Percentiles rank a stretch among this genome's conserved stretches.
Conservation (phyloP, 2,113 vertebrate species). For the Lontra canadensis region DNA sequence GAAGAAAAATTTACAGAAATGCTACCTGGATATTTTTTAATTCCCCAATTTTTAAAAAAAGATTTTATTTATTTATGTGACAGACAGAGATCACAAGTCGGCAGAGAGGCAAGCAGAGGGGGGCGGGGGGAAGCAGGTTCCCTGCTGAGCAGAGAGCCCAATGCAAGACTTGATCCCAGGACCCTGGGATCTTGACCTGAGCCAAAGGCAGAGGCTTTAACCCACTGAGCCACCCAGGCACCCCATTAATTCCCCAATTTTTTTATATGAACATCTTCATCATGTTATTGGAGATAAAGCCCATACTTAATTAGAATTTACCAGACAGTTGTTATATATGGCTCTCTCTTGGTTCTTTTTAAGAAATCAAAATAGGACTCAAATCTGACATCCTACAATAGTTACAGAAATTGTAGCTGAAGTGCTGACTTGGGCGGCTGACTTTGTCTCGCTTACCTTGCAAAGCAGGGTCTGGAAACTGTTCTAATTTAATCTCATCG, state of each 20-base stretch:
- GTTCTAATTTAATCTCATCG: background rate
- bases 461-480: conserved; percentile 4
- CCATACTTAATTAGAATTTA: background rate
- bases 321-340: background rate
- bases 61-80: no score
- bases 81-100: no score
- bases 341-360: background rate
- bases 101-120: no score
- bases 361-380: background rate
- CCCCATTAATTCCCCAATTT: background rate
- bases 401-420: background rate
- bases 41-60: background rate
- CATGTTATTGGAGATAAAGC: background rate
- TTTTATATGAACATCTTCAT: background rate
- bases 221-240: no score
- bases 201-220: no score
- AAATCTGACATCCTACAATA: background rate
- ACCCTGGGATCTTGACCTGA: no score
- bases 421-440: background rate
- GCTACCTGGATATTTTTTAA: background rate
- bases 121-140: no score
- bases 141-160: no score
- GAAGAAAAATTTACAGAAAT: background rate
- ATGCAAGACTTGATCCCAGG: no score
- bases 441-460: conserved; percentile 1